Base-by-base conservation (phyloP, 2,113 vertebrate species). In the Sprattus sprattus region DNA sequence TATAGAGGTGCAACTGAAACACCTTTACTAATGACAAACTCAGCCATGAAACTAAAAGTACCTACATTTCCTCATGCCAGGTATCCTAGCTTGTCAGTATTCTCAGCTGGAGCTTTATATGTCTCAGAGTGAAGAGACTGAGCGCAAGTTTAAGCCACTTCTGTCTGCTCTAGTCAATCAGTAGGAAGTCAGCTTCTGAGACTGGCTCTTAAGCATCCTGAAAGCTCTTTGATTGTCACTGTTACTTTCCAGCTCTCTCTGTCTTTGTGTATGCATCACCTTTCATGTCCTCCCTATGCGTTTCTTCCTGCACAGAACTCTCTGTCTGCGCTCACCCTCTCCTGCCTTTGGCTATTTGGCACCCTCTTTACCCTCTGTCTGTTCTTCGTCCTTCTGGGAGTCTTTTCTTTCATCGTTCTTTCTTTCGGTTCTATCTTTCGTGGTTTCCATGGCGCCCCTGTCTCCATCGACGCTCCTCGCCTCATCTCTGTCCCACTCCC, bases 401-500 rank as follows among this genome's bases (percentile, higher is more conserved):
- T 78, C 71, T 39, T 78, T 78, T 32, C 71, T 78, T 78, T 78
- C 71, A 78, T 32, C 71, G 2, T 78, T 78, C 32, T 13, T 78
- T 78, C 1, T 78, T 32, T 1, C n/a, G n/a, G n/a, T n/a, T n/a
- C n/a, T n/a, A n/a, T n/a, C n/a, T n/a, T n/a, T n/a, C n/a, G n/a
- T n/a, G 28, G 71, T 25, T 32, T 85, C 50, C 10, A 20, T 15
- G 22, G 84, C 2, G 7, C 39, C 67, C 20, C 85, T 60, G 82
- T 88, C 78, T 25, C 80, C 49, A 32, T 39, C 64, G n/a, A 57
- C 71, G 15, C 6, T n/a, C 7, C 22, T 9, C 2, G 25, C 49
- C 82, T 89, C 88, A 46, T 91, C 91, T 4, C 11, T 6, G 4
- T 93, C 93, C 6, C 95, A 92, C 0, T 15, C 32, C 3, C 81